Percentiles rank a stretch among this genome's conserved stretches.
phyloP scores from a whole-genome alignment of 1,140 invertebrate genomes.

The Hyphantria cunea region DNA sequence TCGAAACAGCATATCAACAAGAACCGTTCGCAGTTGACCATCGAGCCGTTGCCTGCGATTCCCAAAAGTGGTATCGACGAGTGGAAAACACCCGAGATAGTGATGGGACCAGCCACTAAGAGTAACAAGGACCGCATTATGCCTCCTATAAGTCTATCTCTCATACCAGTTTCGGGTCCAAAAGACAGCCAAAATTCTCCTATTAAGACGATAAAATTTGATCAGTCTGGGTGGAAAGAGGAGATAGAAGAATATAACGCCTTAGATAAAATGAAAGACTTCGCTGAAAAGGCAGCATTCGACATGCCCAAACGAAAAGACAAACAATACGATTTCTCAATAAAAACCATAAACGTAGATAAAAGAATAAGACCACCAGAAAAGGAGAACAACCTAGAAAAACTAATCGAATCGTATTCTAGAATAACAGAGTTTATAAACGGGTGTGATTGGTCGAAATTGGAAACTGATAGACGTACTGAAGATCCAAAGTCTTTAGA shows the following conservation, averaged over 20 bases:
- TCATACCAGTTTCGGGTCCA: slow-evolving; percentile 67
- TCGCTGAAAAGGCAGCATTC: slow-evolving; percentile 78
- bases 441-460: slow-evolving; percentile 76
- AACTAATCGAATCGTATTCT: slow-evolving; percentile 74
- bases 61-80: slow-evolving; percentile 53
- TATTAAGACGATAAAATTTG: slow-evolving; percentile 57
- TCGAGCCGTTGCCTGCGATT: slow-evolving; percentile 61
- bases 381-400: slow-evolving; percentile 71
- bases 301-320: slow-evolving; percentile 71
- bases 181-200: slow-evolving; percentile 60
- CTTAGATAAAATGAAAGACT: slow-evolving; percentile 79
- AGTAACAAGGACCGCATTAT: slow-evolving; percentile 61
- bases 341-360: slow-evolving; percentile 58
- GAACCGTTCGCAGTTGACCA: slow-evolving; percentile 73
- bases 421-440: slow-evolving; percentile 78
- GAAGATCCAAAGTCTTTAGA: slow-evolving; percentile 70
- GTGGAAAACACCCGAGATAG: slow-evolving; percentile 71
- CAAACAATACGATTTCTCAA: slow-evolving; percentile 67
- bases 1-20: slow-evolving; percentile 80
- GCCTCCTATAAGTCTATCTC: slow-evolving; percentile 74
- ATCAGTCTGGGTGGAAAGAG: slow-evolving; percentile 58
- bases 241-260: slow-evolving; percentile 75
- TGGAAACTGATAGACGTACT: slow-evolving; percentile 48
- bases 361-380: slow-evolving; percentile 54
- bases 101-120: slow-evolving; percentile 58